phyloP scores from a whole-genome alignment of 2,888 invertebrate species.

The Limulus polyphemus region DNA sequence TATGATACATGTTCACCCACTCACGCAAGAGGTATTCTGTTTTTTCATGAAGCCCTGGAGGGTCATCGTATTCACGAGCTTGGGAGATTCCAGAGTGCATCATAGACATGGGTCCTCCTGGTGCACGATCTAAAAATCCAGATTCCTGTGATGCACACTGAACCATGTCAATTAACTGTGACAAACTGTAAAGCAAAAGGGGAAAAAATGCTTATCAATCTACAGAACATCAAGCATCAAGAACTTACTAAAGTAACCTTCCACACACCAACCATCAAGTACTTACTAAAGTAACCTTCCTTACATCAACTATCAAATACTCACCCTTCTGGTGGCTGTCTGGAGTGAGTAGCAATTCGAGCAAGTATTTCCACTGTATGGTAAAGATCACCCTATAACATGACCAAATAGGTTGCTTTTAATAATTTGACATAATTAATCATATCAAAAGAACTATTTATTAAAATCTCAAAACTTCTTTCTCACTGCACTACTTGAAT shows the following conservation, averaged over 20 bases:
- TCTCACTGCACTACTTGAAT: not conserved
- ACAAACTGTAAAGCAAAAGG: conserved; percentile 42
- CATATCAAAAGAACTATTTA: not conserved
- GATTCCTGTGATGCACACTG: conserved; percentile 49
- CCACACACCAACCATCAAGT: too few relatives aligned
- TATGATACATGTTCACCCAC: conserved; percentile 85
- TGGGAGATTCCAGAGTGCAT: conserved; percentile 81
- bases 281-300: too few relatives aligned
- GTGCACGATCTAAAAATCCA: conserved; percentile 59
- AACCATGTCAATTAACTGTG: conserved; percentile 65
- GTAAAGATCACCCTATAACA: conserved; percentile 54
- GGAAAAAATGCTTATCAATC: not conserved
- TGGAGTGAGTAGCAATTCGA: conserved; percentile 54
- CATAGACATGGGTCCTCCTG: conserved; percentile 60
- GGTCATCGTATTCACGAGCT: conserved; percentile 78
- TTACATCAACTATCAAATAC: conserved; percentile 26
- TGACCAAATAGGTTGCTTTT: not conserved
- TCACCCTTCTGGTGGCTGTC: conserved; percentile 68
- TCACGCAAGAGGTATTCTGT: conserved; percentile 86
- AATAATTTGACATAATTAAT: too few relatives aligned
- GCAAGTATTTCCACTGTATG: conserved; percentile 74
- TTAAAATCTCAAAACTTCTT: not conserved
- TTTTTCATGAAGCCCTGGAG: conserved; percentile 84
- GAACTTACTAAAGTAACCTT: too few relatives aligned
- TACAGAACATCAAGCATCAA: too few relatives aligned